A percentile compares a stretch with the other conserved stretches of the same genome.
These are phyloP conservation scores for Dicranocentrus wangi DNA, from an alignment of 2,888 invertebrate species.

Conservation along the genomic window DNA sequence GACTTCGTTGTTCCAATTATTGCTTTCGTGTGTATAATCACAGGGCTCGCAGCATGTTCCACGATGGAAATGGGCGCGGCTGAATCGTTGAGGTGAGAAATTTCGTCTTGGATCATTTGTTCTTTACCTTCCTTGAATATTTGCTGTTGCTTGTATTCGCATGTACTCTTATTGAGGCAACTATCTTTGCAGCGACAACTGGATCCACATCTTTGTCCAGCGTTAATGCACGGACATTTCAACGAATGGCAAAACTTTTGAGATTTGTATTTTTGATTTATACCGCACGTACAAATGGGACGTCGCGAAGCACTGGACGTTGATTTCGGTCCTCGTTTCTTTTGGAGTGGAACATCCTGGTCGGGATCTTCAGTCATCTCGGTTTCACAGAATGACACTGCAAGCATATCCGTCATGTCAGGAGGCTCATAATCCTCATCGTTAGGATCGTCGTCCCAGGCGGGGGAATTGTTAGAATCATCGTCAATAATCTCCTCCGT, in stretches of 20 bases:
- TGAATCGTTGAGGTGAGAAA: too few relatives aligned
- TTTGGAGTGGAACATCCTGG: not conserved
- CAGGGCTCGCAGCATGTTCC: too few relatives aligned
- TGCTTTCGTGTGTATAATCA: too few relatives aligned
- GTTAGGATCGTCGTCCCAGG: not conserved
- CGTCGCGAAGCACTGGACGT: not conserved
- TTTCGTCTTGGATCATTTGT: constrained; percentile 15
- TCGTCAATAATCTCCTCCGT: not conserved
- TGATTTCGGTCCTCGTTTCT: not conserved
- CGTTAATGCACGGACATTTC: constrained; percentile 41
- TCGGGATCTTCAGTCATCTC: constrained; percentile 22
- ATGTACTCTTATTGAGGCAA: constrained; percentile 34
- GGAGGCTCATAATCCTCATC: constrained; percentile 5
- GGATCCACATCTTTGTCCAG: constrained; percentile 17
- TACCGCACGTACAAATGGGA: constrained; percentile 26
- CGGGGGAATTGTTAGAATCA: not conserved
- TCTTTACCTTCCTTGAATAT: constrained; percentile 41
- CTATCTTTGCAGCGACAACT: constrained; percentile 23
- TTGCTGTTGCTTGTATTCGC: constrained; percentile 32
- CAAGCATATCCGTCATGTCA: constrained; percentile 19
- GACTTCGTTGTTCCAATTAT: too few relatives aligned
- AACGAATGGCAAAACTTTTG: constrained; percentile 46
- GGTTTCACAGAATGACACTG: constrained; percentile 32
- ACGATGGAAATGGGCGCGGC: too few relatives aligned
- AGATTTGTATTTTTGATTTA: constrained; percentile 34